Evolutionary conservation across 2,888 invertebrate species (phyloP), one percentile per base, ranked within the genome.

Genomic region (Bugulina stolonifera): DNA sequence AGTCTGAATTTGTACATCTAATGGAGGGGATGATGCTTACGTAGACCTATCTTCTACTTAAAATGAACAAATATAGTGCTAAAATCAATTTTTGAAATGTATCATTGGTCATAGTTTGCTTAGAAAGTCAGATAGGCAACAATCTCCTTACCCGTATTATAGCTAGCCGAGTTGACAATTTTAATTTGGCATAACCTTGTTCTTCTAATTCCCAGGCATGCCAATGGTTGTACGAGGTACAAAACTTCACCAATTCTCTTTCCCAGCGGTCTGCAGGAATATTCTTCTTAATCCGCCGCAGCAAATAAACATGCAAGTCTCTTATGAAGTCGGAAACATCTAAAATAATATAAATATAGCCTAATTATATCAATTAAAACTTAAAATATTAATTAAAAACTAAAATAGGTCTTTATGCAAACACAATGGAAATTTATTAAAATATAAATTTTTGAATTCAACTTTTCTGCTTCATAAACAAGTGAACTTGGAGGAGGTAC

Each of bases 181-280:
- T 91, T 76, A 94, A 90, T 86, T 94, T 93, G 83, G 93, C 93
- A 86, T 96, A 98, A 54, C 96, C 95, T 87, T 94, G 94, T 77
- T 94, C 88, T 85, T 96, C 95, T 73, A 97, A 88, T 87, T 96
- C 95, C 94, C 94, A 94, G 73, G 93, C 94, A 88, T 96, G 95
- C 81, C 93, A 91, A 76, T 91, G 90, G 76, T 91, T 91, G 80
- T 93, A 93, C 71, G 90, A 90, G 82, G 94, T 93, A 84, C 94
- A 93, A 86, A 95, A 93, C 87, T 86, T 95, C 74, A 93, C 90
- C 78, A 96, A 84, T 72, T 91, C 90, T 80, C 90, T 89, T 85
- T 97, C 96, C 96, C 96, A 97, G 85, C 90, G 90, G 80, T 93
- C 93, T 76, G 89, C 88, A 75, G 90, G 89, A 54, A 93, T 91